Base-by-base conservation (phyloP, 2,888 invertebrate genomes). In the Himalopsyche japonica region DNA sequence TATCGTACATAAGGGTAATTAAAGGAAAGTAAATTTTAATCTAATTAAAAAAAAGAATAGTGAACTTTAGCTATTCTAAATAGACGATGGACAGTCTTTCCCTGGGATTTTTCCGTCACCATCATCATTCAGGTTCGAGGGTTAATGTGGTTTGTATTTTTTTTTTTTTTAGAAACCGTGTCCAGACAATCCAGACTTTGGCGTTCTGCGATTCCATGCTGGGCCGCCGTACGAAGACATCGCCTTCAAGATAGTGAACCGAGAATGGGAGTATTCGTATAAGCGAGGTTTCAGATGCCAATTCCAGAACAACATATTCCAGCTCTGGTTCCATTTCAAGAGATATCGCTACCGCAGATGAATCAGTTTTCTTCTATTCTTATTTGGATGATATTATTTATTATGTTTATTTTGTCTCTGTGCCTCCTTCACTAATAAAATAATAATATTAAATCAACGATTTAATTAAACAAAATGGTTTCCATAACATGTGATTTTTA, bases 141-240 rank as follows among this genome's bases (percentile, higher is more conserved):
- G 5, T 57, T 57, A 37, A 37, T 20, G 20, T 37, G 18, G 24
- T 30, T 80, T 20, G 57, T 57, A 30, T 80, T 18, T 80, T 27
- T n/a, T n/a, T n/a, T 85, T 86, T 86, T 92, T 93, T 18, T 93
- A 97, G 95, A 98, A 97, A 76, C 95, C 97, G 0, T 97, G 98
- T 89, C 93, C 95, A 0, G 98, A 99, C 88, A 98, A 99, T 90
- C 94, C 94, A 49, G 99, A 99, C 89, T 99, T 99, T 92, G 98
- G 98, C 0, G 96, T 98, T 88, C 93, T 99, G 18, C 94, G 97
- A 57, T 99, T 99, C 91, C 96, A 96, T 89, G 98, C 99, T n/a
- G 99, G 99, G 0, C 99, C 99, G 20, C 99, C 99, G 0, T 99
- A 99, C 91, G 99, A 99, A 92, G 99, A 99, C 90, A 99, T 99